Base-by-base conservation (phyloP, 2,888 invertebrate genomes). In the Drosophila percnosoma region DNA sequence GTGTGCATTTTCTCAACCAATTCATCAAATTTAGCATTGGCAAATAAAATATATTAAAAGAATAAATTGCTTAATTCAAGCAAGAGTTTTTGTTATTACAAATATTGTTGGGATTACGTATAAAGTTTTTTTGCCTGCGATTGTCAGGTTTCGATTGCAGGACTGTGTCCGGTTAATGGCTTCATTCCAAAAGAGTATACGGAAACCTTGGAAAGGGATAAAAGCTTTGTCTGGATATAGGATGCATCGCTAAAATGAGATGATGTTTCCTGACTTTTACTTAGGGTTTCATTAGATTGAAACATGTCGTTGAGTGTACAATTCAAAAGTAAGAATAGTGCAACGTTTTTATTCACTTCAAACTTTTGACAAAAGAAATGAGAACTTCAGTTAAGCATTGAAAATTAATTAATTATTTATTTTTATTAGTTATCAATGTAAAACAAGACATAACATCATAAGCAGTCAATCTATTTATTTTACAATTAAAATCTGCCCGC, bases 61-160 rank as follows among this genome's bases (percentile, higher is more conserved):
- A 24, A 21, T 15, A 5, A 18, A 15, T 31, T 24, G 4, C n/a
- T 40, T 45, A 21, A 2, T 62, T 29, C 1, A 29, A 24, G 1
- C 21, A 15, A 10, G 24, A 0, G 11, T 8, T 36, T 45, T 10
- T 24, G 8, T 3, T 52, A 68, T 45, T 63, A 68, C 63, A 45
- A 2, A 11, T 31, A 36, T 70, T 70, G 54, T 77, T 86, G 0
- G 81, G 75, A 69, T 79, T 84, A n/a, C 66, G 49, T 1, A 73
- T 29, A 8, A 77, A 73, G 1, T 68, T 64, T 18, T 7, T 63
- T 11, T 79, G 67, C 11, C 29, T 72, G 2, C 34, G 18, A 4
- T 18, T 48, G 4, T 7, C 10, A 24, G 13, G n/a, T 13, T 21
- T 27, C 29, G 6, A 21, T 5, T 18, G n/a, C n/a, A 52, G 52